Base-by-base conservation (phyloP, 2,888 invertebrate species). In the Nomada ruficornis region DNA sequence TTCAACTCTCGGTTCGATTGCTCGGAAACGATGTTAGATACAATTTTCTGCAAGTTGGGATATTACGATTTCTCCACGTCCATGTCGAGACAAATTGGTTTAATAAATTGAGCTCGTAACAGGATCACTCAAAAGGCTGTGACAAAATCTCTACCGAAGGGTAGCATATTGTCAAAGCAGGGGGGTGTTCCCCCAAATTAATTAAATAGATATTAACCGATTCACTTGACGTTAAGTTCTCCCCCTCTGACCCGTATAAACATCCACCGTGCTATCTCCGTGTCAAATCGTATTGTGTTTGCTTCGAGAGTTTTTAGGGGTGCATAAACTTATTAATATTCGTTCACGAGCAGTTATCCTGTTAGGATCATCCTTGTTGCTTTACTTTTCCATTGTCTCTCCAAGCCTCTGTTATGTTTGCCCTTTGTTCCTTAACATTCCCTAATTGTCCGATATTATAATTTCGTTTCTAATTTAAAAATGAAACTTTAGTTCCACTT, bases 131-230 rank as follows among this genome's bases (percentile, higher is more conserved):
- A 62, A 82, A 80, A 69, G 67, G 57, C 55, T 59, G 71, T 77
- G 64, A 77, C 74, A 63, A 73, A 71, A 23, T 73, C 60, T 65
- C 54, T 52, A 62, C 81, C 64, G 83, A 83, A 73, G 82, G 77
- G 82, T 65, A 82, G 81, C 88, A 83, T 87, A 88, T 83, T 88
- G 88, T 86, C 76, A 82, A 75, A 85, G 80, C 83, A 78, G 81
- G 87, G 81, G 83, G 54, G 68, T 65, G 64, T 52, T 62, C 78
- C 85, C 83, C 82, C 71, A 89, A 91, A 93, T 92, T 93, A 92
- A 93, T 93, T 92, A 93, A 93, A 93, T 90, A 88, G 89, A 92
- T 92, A 93, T 93, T 93, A 93, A 90, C 80, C 88, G 89, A 91
- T 86, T 93, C 91, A 91, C 91, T 93, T 90, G 88, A 90, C 90